A percentile compares a stretch with the other conserved stretches of the same genome.
Conservation (phyloP, 2,113 vertebrate species). For the Platysteira castanea region DNA sequence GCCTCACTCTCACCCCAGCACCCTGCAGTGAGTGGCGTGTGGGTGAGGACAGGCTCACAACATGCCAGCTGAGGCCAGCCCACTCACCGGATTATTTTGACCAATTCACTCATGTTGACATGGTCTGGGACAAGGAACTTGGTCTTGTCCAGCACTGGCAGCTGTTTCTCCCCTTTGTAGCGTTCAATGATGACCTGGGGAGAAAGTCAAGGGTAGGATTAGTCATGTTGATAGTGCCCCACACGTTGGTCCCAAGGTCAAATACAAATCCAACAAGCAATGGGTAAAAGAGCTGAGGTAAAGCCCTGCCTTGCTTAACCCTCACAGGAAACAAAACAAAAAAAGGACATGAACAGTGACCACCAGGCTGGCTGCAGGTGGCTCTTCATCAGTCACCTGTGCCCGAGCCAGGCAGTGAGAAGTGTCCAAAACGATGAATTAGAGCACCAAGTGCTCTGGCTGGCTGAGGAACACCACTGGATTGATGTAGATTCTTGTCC, state of each 20-base stretch:
- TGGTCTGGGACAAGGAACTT: slow-evolving; percentile 98
- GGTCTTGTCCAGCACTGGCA: slow-evolving; percentile 96
- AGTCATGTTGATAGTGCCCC: not conserved
- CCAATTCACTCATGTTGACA: slow-evolving; percentile 98
- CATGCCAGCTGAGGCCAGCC: not conserved
- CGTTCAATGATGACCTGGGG: slow-evolving; percentile 94
- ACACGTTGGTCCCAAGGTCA: not conserved
- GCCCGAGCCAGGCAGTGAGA: fast-evolving
- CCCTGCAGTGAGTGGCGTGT: not conserved
- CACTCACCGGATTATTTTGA: slow-evolving; percentile 96
- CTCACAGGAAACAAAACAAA: not conserved
- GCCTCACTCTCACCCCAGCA: not conserved
- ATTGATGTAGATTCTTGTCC: not conserved
- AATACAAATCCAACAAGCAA: not conserved
- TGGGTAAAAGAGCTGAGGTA: not conserved
- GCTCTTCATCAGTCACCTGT: not conserved
- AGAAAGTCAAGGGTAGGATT: not conserved
- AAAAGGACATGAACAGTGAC: not conserved
- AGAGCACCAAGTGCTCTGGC: not conserved
- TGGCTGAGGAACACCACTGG: not conserved
- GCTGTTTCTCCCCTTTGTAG: slow-evolving; percentile 97
- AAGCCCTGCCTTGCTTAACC: not conserved
- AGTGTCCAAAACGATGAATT: not conserved
- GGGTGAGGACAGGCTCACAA: not conserved
- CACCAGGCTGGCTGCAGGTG: not conserved